phyloP scores from a whole-genome alignment of 2,888 invertebrate genomes.

The Camptogramma bilineatum region DNA sequence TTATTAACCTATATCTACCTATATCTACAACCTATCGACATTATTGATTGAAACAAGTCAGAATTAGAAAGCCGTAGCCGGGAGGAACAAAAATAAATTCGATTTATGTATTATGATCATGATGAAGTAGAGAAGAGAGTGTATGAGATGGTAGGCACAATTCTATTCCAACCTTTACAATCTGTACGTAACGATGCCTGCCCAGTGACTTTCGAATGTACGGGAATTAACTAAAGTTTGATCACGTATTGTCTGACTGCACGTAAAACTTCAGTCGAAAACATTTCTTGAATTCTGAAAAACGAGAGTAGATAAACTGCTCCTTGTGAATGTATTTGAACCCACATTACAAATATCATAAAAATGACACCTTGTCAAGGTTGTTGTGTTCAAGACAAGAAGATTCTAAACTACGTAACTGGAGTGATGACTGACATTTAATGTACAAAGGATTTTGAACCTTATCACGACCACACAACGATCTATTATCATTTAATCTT shows the following conservation, averaged over 20 bases:
- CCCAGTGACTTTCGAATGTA: constrained; percentile 41
- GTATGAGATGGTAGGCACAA: neutral
- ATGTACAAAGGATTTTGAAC: too few species aligned
- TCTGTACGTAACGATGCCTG: constrained; percentile 53
- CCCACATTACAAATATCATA: neutral
- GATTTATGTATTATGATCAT: neutral
- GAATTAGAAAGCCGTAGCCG: neutral
- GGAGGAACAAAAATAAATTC: neutral
- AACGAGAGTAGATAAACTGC: neutral
- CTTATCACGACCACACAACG: too few species aligned
- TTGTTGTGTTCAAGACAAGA: constrained; percentile 8
- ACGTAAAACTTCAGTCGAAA: constrained; percentile 18
- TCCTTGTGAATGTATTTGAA: neutral
- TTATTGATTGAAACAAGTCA: neutral
- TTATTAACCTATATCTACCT: too few species aligned
- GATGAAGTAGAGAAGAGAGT: too few species aligned
- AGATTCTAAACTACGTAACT: too few species aligned
- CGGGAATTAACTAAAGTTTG: constrained; percentile 34
- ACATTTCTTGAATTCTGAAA: constrained; percentile 5
- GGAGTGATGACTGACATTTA: too few species aligned
- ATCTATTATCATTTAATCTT: too few species aligned
- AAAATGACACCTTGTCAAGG: constrained; percentile 4
- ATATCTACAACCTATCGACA: neutral
- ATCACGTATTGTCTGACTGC: constrained; percentile 38
- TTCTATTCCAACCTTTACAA: constrained; percentile 44